Evolutionary conservation across 2,888 invertebrate genomes (phyloP), one percentile per base, ranked within the genome.

Genomic region (Drosophila lutescens): DNA sequence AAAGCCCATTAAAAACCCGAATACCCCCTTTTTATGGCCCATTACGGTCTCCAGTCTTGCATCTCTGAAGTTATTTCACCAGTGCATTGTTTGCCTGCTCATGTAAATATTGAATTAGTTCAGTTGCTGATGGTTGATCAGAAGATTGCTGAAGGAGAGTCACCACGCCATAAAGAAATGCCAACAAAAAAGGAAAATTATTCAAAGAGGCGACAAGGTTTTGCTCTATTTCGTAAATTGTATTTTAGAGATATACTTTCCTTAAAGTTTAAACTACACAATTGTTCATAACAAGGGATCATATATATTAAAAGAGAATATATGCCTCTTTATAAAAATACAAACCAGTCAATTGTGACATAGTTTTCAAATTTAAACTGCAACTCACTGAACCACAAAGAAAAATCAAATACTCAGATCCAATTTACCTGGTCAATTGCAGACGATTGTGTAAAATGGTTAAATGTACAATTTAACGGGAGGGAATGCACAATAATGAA

Each of bases 401-500:
- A 30, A 55, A 51, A 50, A 36, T 15, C 57, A 53, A 70, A 44
- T 47, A 55, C 23, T 46, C 26, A 38, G 40, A 49, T 53, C 56
- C 72, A 58, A 56, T 76, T 78, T 60, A 69, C 78, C 79, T 77
- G 69, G 30, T 36, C 57, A 56, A 59, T 54, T 49, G 47, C 58
- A 40, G 38, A 57, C 46, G 60, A 58, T 75, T 72, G 81, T 80
- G 77, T 83, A 57, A 72, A 68, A 58, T 68, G 67, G 68, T 67
- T 71, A 75, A 68, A 66, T 63, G 59, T 55, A 68, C 62, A 56
- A 77, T 79, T 63, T 69, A 73, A 66, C 66, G 63, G 66, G 34
- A 46, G 77, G 69, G 69, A 74, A 79, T 72, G 68, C 66, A 47
- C 69, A 32, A 71, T 86, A 83, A 83, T 83, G 76, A 77, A 83